phyloP scores from a whole-genome alignment of 2,113 vertebrate genomes.

The Scophthalmus maximus region DNA sequence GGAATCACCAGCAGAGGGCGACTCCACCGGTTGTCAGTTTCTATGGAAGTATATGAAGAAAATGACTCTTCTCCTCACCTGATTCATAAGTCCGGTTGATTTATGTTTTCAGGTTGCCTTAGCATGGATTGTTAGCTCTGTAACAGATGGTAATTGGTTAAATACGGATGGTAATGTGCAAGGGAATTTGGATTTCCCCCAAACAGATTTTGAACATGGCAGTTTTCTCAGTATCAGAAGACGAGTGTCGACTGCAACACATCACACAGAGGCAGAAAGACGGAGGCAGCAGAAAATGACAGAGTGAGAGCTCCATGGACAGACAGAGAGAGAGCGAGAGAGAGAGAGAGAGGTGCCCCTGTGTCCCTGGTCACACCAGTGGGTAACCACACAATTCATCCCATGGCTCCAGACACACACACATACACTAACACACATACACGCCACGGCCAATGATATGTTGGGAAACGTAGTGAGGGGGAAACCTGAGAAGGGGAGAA shows the following conservation, averaged over 20 bases:
- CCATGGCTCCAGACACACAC: conserved; percentile 67
- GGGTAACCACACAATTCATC: conserved; percentile 73
- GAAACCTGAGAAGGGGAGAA: conserved; percentile 78
- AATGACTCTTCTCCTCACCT: too few relatives aligned
- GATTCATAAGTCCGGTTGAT: too few relatives aligned
- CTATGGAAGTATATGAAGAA: too few relatives aligned
- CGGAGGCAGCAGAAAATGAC: neutral
- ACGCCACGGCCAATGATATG: conserved; percentile 74
- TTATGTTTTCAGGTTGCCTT: too few relatives aligned
- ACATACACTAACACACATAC: conserved; percentile 34
- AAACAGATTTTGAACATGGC: too few relatives aligned
- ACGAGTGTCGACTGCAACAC: neutral
- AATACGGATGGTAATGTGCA: too few relatives aligned
- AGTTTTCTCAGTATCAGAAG: too few relatives aligned
- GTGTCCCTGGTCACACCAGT: conserved; percentile 73
- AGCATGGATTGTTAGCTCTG: too few relatives aligned
- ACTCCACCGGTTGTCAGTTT: too few relatives aligned
- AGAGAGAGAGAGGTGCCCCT: conserved; percentile 65
- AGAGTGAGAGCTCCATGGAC: neutral
- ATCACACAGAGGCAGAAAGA: neutral
- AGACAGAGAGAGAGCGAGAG: conserved; percentile 21
- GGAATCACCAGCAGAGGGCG: too few relatives aligned
- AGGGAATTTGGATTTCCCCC: too few relatives aligned
- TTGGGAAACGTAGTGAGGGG: conserved; percentile 70
- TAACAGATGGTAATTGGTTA: too few relatives aligned